Evolutionary conservation across 2,888 invertebrate species (phyloP).

Genomic region (Tipula unca): DNA sequence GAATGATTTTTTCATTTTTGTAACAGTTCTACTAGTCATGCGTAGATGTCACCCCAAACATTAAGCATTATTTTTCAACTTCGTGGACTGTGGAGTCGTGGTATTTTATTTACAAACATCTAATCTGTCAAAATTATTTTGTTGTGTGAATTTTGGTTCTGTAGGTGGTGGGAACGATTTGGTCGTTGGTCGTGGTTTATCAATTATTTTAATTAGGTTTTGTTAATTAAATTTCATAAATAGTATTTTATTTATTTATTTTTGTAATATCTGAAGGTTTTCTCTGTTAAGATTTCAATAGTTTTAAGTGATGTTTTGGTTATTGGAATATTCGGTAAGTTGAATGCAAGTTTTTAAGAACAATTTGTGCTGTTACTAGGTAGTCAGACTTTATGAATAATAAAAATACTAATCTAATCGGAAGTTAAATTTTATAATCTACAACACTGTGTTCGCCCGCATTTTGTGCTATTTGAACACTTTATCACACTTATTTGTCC

Average conservation of each 20-base stretch:
- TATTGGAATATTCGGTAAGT: neutral
- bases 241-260: neutral
- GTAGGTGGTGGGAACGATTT: neutral
- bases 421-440: no score
- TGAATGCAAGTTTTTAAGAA: neutral
- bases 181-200: neutral
- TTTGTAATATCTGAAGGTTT: neutral
- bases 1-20: neutral
- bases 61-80: neutral
- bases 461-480: no score
- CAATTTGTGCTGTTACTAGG: no score
- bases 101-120: neutral
- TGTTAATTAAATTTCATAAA: neutral
- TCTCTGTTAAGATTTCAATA: neutral
- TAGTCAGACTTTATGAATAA: no score
- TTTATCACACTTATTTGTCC: no score
- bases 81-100: neutral
- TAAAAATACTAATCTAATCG: no score
- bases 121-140: neutral
- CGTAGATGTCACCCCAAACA: neutral
- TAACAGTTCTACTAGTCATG: neutral
- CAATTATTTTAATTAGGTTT: neutral
- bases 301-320: neutral
- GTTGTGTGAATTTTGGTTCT: neutral
- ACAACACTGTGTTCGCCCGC: no score